Conservation (phyloP, 2,113 vertebrate species). For the Calonectris borealis region DNA sequence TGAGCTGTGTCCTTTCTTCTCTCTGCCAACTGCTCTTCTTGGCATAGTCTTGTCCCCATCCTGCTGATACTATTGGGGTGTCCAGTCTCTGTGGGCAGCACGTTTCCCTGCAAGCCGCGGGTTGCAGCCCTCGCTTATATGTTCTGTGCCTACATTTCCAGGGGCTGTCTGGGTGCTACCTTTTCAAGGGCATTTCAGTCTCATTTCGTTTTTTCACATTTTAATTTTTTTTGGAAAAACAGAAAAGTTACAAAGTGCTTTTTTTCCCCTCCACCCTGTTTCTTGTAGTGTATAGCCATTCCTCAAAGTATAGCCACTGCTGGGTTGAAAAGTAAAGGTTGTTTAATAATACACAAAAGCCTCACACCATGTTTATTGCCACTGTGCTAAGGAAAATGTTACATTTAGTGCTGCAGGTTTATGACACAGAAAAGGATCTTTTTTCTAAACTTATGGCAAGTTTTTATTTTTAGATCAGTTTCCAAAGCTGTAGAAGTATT, state of each 20-base stretch:
- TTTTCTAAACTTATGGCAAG: not conserved
- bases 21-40: not conserved
- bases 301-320: not conserved
- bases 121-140: not conserved
- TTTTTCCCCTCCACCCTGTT: not conserved
- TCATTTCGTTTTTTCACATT: not conserved
- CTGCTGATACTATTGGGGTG: not conserved
- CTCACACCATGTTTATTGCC: not conserved
- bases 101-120: not conserved
- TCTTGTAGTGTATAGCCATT: not conserved
- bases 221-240: not conserved
- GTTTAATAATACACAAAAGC: not conserved
- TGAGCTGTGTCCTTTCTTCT: not conserved
- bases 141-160: not conserved
- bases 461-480: constrained; percentile 9
- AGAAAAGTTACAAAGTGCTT: not conserved
- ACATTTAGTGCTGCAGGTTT: not conserved
- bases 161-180: not conserved
- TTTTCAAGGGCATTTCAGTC: not conserved
- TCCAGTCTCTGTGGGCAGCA: not conserved
- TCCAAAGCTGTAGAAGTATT: not conserved
- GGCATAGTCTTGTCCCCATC: not conserved
- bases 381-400: not conserved
- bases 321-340: not conserved
- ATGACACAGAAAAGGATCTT: not conserved